Conservation (phyloP, 1,140 invertebrate genomes). For the Monochamus saltuarius region DNA sequence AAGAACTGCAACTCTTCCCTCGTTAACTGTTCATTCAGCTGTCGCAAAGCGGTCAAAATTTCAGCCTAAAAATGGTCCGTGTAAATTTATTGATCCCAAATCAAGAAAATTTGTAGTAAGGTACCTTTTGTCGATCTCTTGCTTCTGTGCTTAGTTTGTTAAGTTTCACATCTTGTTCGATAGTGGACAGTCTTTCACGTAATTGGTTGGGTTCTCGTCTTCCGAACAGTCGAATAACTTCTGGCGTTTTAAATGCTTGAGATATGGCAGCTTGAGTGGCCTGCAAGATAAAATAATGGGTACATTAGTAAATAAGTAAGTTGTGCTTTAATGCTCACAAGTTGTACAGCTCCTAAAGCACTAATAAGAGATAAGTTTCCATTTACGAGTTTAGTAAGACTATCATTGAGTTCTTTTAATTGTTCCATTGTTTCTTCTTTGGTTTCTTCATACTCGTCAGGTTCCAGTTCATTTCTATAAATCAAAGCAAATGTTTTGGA, state of each 20-base stretch:
- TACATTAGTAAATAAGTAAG: slow-evolving; percentile 4
- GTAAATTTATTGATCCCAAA: neutral
- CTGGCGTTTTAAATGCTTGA: slow-evolving; percentile 75
- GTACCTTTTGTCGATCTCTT: slow-evolving; percentile 51
- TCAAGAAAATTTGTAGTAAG: neutral
- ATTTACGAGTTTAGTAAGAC: slow-evolving; percentile 64
- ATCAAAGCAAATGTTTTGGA: neutral
- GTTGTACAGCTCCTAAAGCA: slow-evolving; percentile 46
- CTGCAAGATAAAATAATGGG: slow-evolving; percentile 49
- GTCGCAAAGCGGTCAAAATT: slow-evolving; percentile 68
- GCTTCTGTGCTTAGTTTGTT: slow-evolving; percentile 53
- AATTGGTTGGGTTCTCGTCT: slow-evolving; percentile 72
- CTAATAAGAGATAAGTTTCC: slow-evolving; percentile 74
- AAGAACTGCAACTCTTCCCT: slow-evolving; percentile 62
- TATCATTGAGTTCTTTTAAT: slow-evolving; percentile 71
- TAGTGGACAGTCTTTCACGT: slow-evolving; percentile 60
- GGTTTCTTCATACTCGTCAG: slow-evolving; percentile 70
- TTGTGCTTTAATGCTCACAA: slow-evolving; percentile 35
- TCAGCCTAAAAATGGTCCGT: slow-evolving; percentile 57
- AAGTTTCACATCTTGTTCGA: slow-evolving; percentile 58
- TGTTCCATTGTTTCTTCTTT: slow-evolving; percentile 75
- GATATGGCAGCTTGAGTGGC: slow-evolving; percentile 77
- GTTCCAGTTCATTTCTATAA: slow-evolving; percentile 64
- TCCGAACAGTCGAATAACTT: slow-evolving; percentile 76
- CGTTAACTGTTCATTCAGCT: slow-evolving; percentile 66